phyloP scores from a whole-genome alignment of 2,113 vertebrate species.

The Sclerurus mexicanus region DNA sequence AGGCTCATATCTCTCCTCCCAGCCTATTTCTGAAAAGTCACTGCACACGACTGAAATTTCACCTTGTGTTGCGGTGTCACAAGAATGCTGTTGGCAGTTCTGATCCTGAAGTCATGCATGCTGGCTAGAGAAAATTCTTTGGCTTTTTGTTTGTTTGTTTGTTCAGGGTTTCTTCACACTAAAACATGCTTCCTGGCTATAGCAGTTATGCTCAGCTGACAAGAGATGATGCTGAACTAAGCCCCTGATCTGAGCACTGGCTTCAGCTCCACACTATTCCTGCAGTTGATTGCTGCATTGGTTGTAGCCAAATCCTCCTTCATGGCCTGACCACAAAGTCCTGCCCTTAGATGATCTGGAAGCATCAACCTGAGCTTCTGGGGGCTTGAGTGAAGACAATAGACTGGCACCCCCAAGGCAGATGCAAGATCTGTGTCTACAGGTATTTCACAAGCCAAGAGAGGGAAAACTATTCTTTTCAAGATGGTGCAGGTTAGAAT shows the following conservation, averaged over 20 bases:
- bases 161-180: neutral
- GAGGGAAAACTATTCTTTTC: neutral
- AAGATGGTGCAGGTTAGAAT: neutral
- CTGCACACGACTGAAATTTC: neutral
- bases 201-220: neutral
- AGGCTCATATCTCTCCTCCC: neutral
- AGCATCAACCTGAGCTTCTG: neutral
- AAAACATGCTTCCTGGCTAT: neutral
- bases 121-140: neutral
- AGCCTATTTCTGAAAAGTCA: slow-evolving; percentile 43
- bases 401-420: neutral
- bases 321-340: neutral
- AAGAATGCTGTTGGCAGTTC: neutral
- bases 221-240: neutral
- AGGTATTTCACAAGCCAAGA: neutral
- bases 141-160: neutral
- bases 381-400: neutral
- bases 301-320: neutral
- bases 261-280: neutral
- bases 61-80: neutral
- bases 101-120: neutral
- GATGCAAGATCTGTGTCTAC: neutral
- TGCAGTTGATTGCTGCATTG: neutral
- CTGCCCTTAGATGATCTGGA: neutral
- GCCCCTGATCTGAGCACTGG: neutral